Evolutionary conservation across 1,140 invertebrate genomes (phyloP), one percentile per base, ranked within the genome.

Genomic region (Ceratitis capitata): DNA sequence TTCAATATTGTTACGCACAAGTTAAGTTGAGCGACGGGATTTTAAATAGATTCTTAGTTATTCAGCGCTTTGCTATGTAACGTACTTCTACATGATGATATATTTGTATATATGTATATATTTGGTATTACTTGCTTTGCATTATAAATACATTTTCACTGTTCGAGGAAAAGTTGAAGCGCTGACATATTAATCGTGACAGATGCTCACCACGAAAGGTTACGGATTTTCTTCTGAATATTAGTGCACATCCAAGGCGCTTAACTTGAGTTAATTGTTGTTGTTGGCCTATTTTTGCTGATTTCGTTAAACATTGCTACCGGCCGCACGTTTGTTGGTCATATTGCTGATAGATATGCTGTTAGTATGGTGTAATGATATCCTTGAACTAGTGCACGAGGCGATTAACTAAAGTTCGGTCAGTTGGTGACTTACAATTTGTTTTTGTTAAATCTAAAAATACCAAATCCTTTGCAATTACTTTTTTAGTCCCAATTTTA

Each of bases 151-250:
- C n/a, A n/a, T n/a, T n/a, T n/a, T n/a, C n/a, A n/a, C n/a, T n/a
- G n/a, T n/a, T n/a, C n/a, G n/a, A n/a, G n/a, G 61, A 39, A 64
- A 64, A 78, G 7, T 45, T 78, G n/a, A n/a, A 1, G 6, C 9
- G 39, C 69, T 42, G 35, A 78, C 69, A 78, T 78, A 78, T 78
- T 78, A 78, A 78, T 78, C 45, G 69, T 78, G 69, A 78, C 69
- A 78, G 16, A 19, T 45, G n/a, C 14, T 29, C 61, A 69, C 14
- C 61, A 12, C 32, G 35, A 14, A 5, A 32, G 16, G 29, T 10
- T 69, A n/a, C n/a, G n/a, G n/a, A n/a, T n/a, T n/a, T n/a, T n/a
- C n/a, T n/a, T n/a, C n/a, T n/a, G n/a, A n/a, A n/a, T n/a, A n/a
- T n/a, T n/a, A n/a, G n/a, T n/a, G n/a, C n/a, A n/a, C n/a, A n/a